phyloP scores from a whole-genome alignment of 2,888 invertebrate genomes.

The Azorinus chamasolen region DNA sequence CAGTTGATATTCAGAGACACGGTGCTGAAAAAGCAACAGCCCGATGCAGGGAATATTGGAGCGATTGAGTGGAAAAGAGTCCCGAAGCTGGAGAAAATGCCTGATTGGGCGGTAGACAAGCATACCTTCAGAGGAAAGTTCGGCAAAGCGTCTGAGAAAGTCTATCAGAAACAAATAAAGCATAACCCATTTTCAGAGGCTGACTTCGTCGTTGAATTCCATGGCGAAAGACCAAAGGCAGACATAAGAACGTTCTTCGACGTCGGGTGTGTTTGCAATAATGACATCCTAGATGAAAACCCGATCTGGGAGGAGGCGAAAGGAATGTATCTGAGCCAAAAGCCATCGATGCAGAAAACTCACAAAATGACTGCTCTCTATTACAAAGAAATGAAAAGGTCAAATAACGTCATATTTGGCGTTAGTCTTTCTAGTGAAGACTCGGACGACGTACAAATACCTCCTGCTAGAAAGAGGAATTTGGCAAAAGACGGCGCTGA shows the following conservation, averaged over 20 bases:
- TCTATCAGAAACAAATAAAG: constrained; percentile 41
- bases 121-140: constrained; percentile 54
- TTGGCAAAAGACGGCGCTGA: no score
- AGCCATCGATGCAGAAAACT: constrained; percentile 28
- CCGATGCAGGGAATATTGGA: neutral
- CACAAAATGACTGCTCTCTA: constrained; percentile 33
- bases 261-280: constrained; percentile 41
- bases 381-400: constrained; percentile 17
- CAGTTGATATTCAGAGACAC: constrained; percentile 23
- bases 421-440: no score
- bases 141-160: constrained; percentile 38
- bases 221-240: constrained; percentile 39
- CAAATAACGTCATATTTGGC: constrained; percentile 10
- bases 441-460: no score
- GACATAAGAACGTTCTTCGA: constrained; percentile 40
- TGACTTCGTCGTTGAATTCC: constrained; percentile 27
- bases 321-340: constrained; percentile 35
- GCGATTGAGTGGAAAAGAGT: constrained; percentile 26
- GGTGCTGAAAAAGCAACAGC: neutral
- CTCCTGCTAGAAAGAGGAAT: no score
- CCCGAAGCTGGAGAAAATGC: constrained; percentile 30
- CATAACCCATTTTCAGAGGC: constrained; percentile 12
- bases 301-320: constrained; percentile 44
- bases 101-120: constrained; percentile 50
- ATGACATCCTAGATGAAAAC: constrained; percentile 46